phyloP scores from a whole-genome alignment of 92 coral and sea anemone species.

The Porites divaricata region DNA sequence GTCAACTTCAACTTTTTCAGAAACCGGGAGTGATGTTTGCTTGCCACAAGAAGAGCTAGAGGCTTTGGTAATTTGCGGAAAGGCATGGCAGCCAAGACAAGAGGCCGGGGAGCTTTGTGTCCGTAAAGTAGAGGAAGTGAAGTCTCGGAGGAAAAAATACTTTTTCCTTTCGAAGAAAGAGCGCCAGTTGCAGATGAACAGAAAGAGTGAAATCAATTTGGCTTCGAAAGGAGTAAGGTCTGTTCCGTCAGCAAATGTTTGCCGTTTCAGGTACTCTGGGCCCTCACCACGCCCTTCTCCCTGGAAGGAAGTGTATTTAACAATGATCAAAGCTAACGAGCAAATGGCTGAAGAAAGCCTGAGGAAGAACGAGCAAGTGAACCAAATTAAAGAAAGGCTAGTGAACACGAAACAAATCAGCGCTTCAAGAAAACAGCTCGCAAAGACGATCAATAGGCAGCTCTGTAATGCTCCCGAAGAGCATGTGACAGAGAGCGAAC shows the following conservation, averaged over 20 bases:
- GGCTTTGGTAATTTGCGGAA: not conserved
- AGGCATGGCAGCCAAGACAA: not conserved
- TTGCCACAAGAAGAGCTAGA: not conserved
- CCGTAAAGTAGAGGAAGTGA: not conserved
- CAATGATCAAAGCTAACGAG: constrained; percentile 4
- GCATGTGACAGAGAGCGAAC: not conserved
- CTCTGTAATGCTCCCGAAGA: constrained; percentile 1
- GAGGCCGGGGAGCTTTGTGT: not conserved
- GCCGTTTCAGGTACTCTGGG: not conserved
- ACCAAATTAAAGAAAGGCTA: not conserved
- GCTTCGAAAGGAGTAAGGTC: not conserved
- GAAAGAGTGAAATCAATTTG: not conserved
- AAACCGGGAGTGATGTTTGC: not conserved
- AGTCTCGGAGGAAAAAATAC: not conserved
- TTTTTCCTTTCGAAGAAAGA: not conserved
- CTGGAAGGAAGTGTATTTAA: not conserved
- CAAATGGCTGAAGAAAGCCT: not conserved
- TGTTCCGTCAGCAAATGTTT: not conserved
- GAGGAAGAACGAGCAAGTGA: not conserved
- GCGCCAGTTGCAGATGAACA: not conserved
- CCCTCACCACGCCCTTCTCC: not conserved
- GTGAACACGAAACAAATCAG: not conserved
- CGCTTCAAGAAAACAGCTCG: not conserved
- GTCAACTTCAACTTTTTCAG: not conserved
- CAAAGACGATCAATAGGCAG: not conserved